These are phyloP conservation scores for Chaenogobius annularis DNA, from an alignment of 2,113 vertebrate species.

Conservation along the genomic window DNA sequence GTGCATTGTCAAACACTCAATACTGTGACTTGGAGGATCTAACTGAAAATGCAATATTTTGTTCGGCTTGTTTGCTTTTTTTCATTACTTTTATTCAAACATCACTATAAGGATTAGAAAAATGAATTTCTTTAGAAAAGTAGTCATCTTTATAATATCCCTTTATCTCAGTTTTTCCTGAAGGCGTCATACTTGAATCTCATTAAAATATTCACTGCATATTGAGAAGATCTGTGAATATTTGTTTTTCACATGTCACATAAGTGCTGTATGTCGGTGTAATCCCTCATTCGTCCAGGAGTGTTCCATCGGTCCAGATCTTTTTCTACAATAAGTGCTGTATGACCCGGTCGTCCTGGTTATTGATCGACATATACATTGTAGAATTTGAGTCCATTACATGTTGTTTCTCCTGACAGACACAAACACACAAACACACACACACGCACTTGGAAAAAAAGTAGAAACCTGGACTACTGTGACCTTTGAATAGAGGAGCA, in stretches of 20 bases:
- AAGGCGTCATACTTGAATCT: background rate
- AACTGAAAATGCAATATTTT: background rate
- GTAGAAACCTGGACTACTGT: background rate
- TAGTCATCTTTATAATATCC: background rate
- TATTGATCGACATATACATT: too few species aligned
- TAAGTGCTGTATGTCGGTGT: too few species aligned
- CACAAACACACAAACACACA: too few species aligned
- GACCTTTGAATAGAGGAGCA: background rate
- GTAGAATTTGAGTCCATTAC: too few species aligned
- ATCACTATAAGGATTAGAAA: background rate
- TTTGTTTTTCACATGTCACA: background rate
- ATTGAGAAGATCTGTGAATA: too few species aligned
- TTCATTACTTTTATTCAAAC: background rate
- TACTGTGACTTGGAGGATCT: background rate
- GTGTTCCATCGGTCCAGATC: too few species aligned
- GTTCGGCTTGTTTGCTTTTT: background rate
- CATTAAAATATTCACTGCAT: background rate
- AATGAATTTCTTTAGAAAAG: too few species aligned
- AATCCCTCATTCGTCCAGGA: too few species aligned
- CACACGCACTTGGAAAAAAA: background rate
- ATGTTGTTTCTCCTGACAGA: background rate
- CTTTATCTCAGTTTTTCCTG: background rate
- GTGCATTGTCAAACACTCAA: background rate
- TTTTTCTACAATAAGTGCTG: too few species aligned
- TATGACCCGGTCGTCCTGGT: too few species aligned